These are phyloP conservation scores for Tenebrosternarchus preto DNA, from an alignment of 2,113 vertebrate species.

Conservation along the genomic window DNA sequence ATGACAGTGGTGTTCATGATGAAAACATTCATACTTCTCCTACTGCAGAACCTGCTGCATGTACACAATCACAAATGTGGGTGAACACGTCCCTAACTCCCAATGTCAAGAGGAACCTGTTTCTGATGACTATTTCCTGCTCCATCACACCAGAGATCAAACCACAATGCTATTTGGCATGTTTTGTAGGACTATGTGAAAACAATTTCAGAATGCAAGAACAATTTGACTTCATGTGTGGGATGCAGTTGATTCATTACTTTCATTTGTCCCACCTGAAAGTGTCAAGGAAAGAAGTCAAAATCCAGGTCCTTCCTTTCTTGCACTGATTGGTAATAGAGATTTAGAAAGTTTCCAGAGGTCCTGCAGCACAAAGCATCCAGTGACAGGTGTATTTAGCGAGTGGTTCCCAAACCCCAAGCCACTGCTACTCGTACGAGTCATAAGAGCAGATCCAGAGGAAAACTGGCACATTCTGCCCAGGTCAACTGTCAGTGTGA, in stretches of 20 bases:
- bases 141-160: slow-evolving; percentile 36
- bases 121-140: slow-evolving; percentile 36
- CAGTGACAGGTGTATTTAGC: too few relatives aligned
- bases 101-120: slow-evolving; percentile 29
- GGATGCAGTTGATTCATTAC: too few relatives aligned
- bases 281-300: too few relatives aligned
- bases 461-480: too few relatives aligned
- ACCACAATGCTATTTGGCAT: slow-evolving; percentile 14
- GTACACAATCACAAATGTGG: neutral
- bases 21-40: slow-evolving; percentile 7
- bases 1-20: neutral
- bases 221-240: neutral
- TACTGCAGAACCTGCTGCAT: neutral
- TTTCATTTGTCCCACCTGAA: too few relatives aligned
- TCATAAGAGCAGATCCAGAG: too few relatives aligned
- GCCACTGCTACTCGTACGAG: too few relatives aligned
- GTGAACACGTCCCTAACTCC: neutral
- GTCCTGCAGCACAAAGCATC: too few relatives aligned
- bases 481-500: too few relatives aligned
- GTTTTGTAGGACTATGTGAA: neutral
- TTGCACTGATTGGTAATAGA: neutral
- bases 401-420: too few relatives aligned
- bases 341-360: neutral
- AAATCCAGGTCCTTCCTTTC: neutral
- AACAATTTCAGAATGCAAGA: slow-evolving; percentile 20